Conservation (phyloP, 2,888 invertebrate genomes). For the Amiota communis region DNA sequence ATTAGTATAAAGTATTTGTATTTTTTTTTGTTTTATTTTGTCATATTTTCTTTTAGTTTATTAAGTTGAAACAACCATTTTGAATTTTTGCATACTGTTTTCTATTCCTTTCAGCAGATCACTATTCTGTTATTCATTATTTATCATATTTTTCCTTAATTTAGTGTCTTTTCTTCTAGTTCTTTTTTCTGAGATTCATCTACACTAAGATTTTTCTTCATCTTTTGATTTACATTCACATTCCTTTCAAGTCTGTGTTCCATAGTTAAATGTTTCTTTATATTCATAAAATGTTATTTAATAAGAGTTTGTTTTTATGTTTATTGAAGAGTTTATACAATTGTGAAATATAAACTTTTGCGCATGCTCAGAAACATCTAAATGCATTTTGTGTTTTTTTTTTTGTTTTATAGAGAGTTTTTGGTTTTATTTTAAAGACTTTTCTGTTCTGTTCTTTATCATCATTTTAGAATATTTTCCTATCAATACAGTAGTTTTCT, state of each 20-base stretch:
- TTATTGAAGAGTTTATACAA: not conserved
- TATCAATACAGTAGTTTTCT: conserved; percentile 37
- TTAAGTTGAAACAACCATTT: conserved; percentile 45
- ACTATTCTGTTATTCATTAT: no score
- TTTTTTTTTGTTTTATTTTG: no score
- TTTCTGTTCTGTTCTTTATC: conserved; percentile 15
- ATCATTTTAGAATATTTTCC: conserved; percentile 11
- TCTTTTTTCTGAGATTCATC: conserved; percentile 19
- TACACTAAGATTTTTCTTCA: no score
- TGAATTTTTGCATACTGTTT: conserved; percentile 21
- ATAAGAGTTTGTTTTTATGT: conserved; percentile 41
- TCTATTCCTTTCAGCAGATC: not conserved
- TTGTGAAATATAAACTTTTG: conserved; percentile 56
- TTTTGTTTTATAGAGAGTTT: conserved; percentile 22
- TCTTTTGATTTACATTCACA: no score
- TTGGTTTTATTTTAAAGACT: conserved; percentile 31
- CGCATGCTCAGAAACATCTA: conserved; percentile 68
- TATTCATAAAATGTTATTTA: conserved; percentile 36
- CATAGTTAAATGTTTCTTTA: conserved; percentile 46
- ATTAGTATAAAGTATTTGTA: no score
- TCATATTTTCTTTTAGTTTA: no score
- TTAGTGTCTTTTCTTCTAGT: not conserved
- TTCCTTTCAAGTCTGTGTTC: conserved; percentile 33
- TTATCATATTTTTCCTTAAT: no score
- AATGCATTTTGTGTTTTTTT: conserved; percentile 59